Conservation (phyloP, 1,140 invertebrate genomes). For the Brachionus koreanus region DNA sequence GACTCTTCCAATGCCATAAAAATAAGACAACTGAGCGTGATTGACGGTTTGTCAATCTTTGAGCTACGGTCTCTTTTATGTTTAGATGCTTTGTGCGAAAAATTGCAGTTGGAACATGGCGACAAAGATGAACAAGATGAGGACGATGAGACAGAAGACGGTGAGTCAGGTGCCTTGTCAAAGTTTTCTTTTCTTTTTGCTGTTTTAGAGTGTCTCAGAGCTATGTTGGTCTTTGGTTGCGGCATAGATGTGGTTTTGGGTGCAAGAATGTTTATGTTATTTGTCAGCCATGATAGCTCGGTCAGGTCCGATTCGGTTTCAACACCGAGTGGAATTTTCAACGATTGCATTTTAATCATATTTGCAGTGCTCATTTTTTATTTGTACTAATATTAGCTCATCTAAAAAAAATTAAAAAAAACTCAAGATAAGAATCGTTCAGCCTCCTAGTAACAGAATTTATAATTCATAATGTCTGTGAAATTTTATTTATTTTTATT, state of each 20-base stretch:
- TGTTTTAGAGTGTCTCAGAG: background rate
- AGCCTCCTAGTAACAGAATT: background rate
- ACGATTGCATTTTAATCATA: background rate
- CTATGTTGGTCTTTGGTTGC: background rate
- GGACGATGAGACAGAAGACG: conserved; percentile 6
- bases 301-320: conserved; percentile 27
- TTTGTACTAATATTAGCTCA: conserved; percentile 22
- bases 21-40: conserved; percentile 89
- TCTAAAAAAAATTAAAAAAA: conserved; percentile 29
- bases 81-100: background rate
- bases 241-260: background rate
- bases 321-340: background rate
- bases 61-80: conserved; percentile 54
- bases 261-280: background rate
- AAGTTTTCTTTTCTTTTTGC: background rate
- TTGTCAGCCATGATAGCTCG: conserved; percentile 33
- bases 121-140: conserved; percentile 20
- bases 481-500: background rate
- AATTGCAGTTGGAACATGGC: background rate
- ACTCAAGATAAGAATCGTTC: background rate
- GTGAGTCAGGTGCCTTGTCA: background rate
- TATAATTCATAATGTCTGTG: background rate
- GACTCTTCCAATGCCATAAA: conserved; percentile 96
- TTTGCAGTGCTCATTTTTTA: background rate
- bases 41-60: conserved; percentile 75